These are phyloP conservation scores for Neodiprion fabricii DNA, from an alignment of 1,140 invertebrate species.

Conservation along the genomic window DNA sequence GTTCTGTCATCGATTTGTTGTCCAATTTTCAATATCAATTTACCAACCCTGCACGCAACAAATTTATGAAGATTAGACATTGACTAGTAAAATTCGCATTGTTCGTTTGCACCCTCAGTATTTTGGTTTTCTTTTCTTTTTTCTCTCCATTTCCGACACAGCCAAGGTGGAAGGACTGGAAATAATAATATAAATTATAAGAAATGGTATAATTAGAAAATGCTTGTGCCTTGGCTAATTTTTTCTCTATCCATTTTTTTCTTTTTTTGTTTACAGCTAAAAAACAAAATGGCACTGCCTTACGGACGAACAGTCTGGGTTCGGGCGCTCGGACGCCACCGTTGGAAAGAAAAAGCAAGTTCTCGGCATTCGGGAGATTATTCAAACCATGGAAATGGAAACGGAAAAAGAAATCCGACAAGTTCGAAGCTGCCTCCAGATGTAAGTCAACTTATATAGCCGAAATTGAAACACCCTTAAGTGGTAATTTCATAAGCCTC, in stretches of 20 bases:
- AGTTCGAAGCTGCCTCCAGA: slow-evolving; percentile 93
- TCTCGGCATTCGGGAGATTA: slow-evolving; percentile 90
- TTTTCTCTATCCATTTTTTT: slow-evolving; percentile 18
- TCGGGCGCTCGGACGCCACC: slow-evolving; percentile 80
- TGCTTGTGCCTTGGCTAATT: slow-evolving; percentile 11
- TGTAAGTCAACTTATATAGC: slow-evolving; percentile 74
- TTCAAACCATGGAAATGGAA: slow-evolving; percentile 99
- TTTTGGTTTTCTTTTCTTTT: too few relatives aligned
- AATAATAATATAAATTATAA: neutral
- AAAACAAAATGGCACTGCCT: slow-evolving; percentile 89
- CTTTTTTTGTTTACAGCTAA: slow-evolving; percentile 77
- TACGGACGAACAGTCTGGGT: slow-evolving; percentile 85
- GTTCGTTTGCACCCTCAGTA: too few relatives aligned
- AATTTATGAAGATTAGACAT: too few relatives aligned
- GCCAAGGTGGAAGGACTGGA: neutral
- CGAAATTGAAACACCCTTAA: too few relatives aligned
- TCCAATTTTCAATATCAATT: too few relatives aligned
- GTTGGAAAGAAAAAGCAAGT: slow-evolving; percentile 88
- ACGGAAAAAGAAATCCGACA: slow-evolving; percentile 98
- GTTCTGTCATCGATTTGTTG: too few relatives aligned
- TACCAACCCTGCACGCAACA: too few relatives aligned
- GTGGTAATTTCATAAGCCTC: too few relatives aligned
- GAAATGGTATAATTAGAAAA: neutral
- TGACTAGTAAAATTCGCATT: too few relatives aligned
- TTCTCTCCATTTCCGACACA: too few relatives aligned